Evolutionary conservation across 2,113 vertebrate species (phyloP), one percentile per base, ranked within the genome.

Genomic region (Triplophysa dalaica): DNA sequence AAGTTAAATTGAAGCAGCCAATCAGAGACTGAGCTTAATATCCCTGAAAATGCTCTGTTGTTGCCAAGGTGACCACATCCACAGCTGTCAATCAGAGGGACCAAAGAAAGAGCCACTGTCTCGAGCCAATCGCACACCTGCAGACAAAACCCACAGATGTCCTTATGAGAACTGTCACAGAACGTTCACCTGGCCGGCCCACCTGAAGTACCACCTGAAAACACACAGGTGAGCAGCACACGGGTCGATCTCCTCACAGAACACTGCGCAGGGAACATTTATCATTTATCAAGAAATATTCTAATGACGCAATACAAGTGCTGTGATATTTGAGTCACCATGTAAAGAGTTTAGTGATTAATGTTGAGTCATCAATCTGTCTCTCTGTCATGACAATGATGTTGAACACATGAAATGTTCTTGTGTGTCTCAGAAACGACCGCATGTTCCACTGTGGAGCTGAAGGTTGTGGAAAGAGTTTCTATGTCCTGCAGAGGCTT

Each of bases 171-270:
- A 95, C 68, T 99, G 98, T 63, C 94, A 96, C 83, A 90, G 96
- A 84, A 98, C 96, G 0, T 99, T 99, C 90, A 96, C 95, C 82
- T 97, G 95, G 94, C 96, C 96, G 9, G 96, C 98, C 77, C 97
- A 98, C 85, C 96, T 98, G 81, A 98, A 97, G 73, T 99, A 99
- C 87, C 98, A 99, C 82, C 94, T 99, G 63, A 99, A 99, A 91
- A 99, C 98, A 50, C 98, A 99, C 88, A 92, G 95, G 97, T 98
- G 87, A 87, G 91, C 33, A 10, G 43, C 9, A 12, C 43, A 12
- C 11, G 41, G 29, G 29, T 29, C 29, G 0, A 38, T 38, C 33
- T 38, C 33, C 6, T 38, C 6, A 7, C 33, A 29, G 0, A 4
- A 29, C 29, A 29, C 29, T 29, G 29, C 29, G 4, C 29, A 4